Conservation (phyloP, 2,888 invertebrate species). For the Matsumyia berberina region DNA sequence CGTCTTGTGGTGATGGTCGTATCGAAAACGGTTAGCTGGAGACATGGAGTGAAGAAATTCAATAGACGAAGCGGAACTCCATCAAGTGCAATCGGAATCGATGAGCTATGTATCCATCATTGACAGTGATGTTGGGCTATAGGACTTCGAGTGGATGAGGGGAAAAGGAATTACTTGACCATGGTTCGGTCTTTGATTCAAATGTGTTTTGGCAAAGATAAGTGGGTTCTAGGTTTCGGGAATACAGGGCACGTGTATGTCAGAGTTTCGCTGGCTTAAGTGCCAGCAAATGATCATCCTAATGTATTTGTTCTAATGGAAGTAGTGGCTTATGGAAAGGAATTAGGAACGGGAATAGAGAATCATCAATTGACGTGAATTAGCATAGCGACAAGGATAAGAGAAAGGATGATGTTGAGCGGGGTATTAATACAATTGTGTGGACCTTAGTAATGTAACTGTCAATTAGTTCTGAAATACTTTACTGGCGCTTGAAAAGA, state of each 20-base stretch:
- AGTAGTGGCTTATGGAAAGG: slow-evolving; percentile 17
- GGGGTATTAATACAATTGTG: background rate
- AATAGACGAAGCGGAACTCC: slow-evolving; percentile 14
- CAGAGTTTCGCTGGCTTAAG: slow-evolving; percentile 9
- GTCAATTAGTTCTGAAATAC: no score
- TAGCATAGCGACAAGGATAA: background rate
- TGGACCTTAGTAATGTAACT: background rate
- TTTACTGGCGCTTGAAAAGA: no score
- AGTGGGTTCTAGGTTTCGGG: background rate
- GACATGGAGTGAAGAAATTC: slow-evolving; percentile 7
- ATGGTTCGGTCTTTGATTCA: background rate
- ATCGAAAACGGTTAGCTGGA: slow-evolving; percentile 7
- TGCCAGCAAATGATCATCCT: slow-evolving; percentile 34
- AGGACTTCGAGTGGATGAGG: background rate
- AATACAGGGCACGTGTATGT: background rate
- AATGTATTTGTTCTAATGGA: slow-evolving; percentile 31
- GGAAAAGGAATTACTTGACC: background rate
- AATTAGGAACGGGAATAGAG: slow-evolving; percentile 8
- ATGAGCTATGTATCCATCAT: slow-evolving; percentile 32
- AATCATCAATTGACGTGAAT: background rate
- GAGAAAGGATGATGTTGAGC: background rate
- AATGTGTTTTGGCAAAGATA: slow-evolving; percentile 15
- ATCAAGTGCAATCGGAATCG: slow-evolving; percentile 34
- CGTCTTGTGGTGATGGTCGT: background rate
- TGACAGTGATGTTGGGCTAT: slow-evolving; percentile 20